A percentile compares a stretch with the other conserved stretches of the same genome.
These are phyloP conservation scores for Hofmannophila pseudospretella DNA, from an alignment of 2,888 invertebrate genomes.

Conservation along the genomic window DNA sequence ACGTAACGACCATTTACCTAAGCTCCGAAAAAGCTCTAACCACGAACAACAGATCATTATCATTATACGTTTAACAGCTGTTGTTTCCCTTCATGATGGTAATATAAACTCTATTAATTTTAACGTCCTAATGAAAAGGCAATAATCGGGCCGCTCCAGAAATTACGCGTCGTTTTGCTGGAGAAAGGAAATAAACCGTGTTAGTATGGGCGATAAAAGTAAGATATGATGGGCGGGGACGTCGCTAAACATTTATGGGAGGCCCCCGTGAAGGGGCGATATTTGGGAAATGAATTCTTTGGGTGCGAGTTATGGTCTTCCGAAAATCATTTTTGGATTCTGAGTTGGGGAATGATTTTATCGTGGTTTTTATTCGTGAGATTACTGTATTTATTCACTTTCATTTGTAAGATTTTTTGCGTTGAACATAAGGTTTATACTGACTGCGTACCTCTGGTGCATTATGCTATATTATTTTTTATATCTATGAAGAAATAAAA, in stretches of 20 bases:
- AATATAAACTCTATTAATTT: background rate
- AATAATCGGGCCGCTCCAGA: conserved; percentile 15
- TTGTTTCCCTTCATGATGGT: conserved; percentile 1
- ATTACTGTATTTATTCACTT: too few species aligned
- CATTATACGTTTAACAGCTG: background rate
- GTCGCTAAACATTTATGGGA: conserved; percentile 31
- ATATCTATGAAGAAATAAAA: too few species aligned
- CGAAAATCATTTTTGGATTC: conserved; percentile 12
- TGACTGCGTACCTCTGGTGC: too few species aligned
- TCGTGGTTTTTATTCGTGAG: too few species aligned
- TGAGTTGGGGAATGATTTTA: background rate
- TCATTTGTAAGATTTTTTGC: too few species aligned
- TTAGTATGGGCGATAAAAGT: conserved; percentile 23
- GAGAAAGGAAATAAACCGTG: conserved; percentile 21
- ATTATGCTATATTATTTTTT: too few species aligned
- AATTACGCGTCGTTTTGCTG: conserved; percentile 18
- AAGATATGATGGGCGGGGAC: conserved; percentile 26
- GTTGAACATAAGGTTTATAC: too few species aligned
- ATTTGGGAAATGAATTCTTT: conserved; percentile 18
- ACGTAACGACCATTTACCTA: too few species aligned
- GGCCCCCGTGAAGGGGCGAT: conserved; percentile 6
- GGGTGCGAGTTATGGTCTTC: conserved; percentile 13
- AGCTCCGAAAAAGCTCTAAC: background rate
- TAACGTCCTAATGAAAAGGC: conserved; percentile 15
- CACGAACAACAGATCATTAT: background rate